Evolutionary conservation across 2,888 invertebrate species (phyloP), one percentile per base, ranked within the genome.

Genomic region (Notodonta ziczac): DNA sequence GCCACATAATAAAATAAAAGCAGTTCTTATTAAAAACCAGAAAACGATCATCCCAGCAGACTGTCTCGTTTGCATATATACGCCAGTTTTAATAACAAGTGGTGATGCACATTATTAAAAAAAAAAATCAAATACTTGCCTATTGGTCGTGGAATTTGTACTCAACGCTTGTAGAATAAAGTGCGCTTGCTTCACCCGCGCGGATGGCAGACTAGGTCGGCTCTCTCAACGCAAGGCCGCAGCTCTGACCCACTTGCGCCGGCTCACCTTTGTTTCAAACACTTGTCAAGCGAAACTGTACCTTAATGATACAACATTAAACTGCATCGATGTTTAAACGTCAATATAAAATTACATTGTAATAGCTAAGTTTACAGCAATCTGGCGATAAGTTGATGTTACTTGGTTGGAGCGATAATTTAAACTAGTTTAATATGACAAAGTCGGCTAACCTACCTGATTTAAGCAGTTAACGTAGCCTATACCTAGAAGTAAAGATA

Each of bases 241-340:
- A 61, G 65, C 78, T 74, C 71, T 88, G 92, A 88, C 92, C 92
- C 77, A 91, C 84, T 90, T 91, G 80, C 85, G 83, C 70, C 59
- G 58, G 66, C 78, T 88, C 87, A 91, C 92, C 91, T 92, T 90
- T 90, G 88, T 90, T 84, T 82, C 78, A 76, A 72, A 73, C 70
- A 76, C 73, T 67, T 75, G 82, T 78, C 82, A 77, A 67, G 80
- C 87, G 59, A 88, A 84, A 81, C 67, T 76, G 69, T 74, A 77
- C 87, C 77, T 76, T 86, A 86, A 74, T 65, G 60, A 66, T 77
- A 65, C 72, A 67, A 82, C 77, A 67, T 73, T 70, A 65, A 58
- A 61, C 60, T 46, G 53, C 64, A 69, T 65, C 44, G 52, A 54
- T 14, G 69, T 66, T 70, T 73, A 76, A 77, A 71, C 70, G 56